A percentile compares a stretch with the other conserved stretches of the same genome.
These are phyloP conservation scores for Eueides isabella DNA, from an alignment of 1,140 invertebrate species.

Conservation along the genomic window DNA sequence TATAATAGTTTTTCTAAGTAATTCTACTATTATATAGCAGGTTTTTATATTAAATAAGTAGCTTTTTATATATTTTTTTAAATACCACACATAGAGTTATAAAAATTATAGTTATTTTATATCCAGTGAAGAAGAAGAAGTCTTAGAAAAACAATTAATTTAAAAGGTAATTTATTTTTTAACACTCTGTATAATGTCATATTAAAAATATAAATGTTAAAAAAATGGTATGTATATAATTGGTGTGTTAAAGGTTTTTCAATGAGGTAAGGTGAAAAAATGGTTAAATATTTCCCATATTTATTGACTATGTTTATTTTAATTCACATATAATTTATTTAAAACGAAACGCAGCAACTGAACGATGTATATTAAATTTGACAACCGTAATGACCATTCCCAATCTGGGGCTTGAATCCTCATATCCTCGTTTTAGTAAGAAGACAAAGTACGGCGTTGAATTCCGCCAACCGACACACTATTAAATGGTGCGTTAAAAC, in stretches of 20 bases:
- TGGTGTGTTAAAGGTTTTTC: background rate
- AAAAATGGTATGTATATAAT: background rate
- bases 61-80: too few relatives aligned
- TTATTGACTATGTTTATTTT: constrained; percentile 3
- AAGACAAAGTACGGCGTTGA: background rate
- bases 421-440: background rate
- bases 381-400: background rate
- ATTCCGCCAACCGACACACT: background rate
- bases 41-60: too few relatives aligned
- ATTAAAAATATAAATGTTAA: background rate
- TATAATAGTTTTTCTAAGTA: background rate
- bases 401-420: background rate
- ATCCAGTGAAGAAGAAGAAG: too few relatives aligned
- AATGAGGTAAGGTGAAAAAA: background rate
- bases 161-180: background rate
- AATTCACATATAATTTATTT: background rate
- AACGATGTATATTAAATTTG: constrained; percentile 5
- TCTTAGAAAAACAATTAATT: background rate
- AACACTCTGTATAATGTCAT: background rate
- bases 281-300: background rate
- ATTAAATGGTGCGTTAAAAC: too few relatives aligned
- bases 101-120: too few relatives aligned
- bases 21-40: too few relatives aligned
- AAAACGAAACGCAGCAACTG: background rate
- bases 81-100: too few relatives aligned